Percentiles rank a stretch among this genome's conserved stretches.
These are phyloP conservation scores for Drosophila simulans DNA, from an alignment of 1,140 invertebrate species.

Conservation along the genomic window DNA sequence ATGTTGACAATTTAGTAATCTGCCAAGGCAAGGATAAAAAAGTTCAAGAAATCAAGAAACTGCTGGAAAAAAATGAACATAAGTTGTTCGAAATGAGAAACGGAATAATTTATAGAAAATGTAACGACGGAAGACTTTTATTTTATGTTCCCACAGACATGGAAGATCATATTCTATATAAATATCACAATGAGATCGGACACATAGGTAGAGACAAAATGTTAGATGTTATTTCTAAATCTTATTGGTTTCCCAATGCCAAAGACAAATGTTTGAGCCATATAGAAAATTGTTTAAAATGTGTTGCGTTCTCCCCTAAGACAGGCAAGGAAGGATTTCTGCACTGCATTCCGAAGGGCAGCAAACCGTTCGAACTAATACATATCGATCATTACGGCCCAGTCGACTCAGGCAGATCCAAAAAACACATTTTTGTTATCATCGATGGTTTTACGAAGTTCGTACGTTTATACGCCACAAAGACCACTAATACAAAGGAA, in stretches of 20 bases:
- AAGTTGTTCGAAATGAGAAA: not conserved
- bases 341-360: not conserved
- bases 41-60: too few relatives aligned
- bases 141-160: not conserved
- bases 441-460: not conserved
- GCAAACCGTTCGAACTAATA: not conserved
- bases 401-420: not conserved
- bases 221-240: not conserved
- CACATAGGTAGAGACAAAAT: not conserved
- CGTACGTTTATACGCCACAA: not conserved
- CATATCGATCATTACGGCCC: not conserved
- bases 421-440: not conserved
- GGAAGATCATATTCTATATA: not conserved
- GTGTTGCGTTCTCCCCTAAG: not conserved
- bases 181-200: not conserved
- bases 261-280: not conserved
- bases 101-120: not conserved
- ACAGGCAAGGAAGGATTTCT: not conserved
- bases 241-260: not conserved
- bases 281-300: conserved; percentile 1
- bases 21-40: too few relatives aligned
- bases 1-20: conserved; percentile 20
- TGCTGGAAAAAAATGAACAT: too few relatives aligned
- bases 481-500: not conserved
- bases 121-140: not conserved